phyloP scores from a whole-genome alignment of 2,797 vertebrate genomes.

The Cynopterus sphinx region DNA sequence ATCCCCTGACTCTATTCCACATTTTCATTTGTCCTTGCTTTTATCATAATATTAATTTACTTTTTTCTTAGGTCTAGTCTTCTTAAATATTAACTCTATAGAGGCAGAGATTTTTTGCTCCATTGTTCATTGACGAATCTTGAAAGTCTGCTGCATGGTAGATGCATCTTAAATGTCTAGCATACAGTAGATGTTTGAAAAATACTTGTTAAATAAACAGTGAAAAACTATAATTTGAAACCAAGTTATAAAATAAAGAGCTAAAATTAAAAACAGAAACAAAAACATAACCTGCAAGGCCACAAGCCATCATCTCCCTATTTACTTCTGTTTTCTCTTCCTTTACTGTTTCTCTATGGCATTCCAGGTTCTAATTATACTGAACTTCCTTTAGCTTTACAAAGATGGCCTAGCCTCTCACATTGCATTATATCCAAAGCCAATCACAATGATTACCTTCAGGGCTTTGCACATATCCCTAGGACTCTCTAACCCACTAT shows the following conservation, averaged over 20 bases:
- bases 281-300: not conserved
- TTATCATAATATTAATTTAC: not conserved
- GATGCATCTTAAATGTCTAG: not conserved
- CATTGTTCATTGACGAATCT: not conserved
- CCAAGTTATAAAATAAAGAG: not conserved
- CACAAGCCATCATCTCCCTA: not conserved
- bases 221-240: not conserved
- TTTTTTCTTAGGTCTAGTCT: not conserved
- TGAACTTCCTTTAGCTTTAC: not conserved
- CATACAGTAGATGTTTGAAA: not conserved
- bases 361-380: not conserved
- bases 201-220: not conserved
- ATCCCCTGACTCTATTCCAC: not conserved
- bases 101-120: not conserved
- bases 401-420: not conserved
- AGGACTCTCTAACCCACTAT: not conserved
- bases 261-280: not conserved
- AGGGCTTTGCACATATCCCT: not conserved
- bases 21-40: not conserved
- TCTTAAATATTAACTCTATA: not conserved
- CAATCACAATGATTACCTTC: not conserved
- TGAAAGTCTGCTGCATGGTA: not conserved
- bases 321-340: not conserved
- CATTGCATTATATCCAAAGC: not conserved
- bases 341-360: not conserved